These are phyloP conservation scores for Catagonus wagneri DNA, from an alignment of 2,113 vertebrate species.

Conservation along the genomic window DNA sequence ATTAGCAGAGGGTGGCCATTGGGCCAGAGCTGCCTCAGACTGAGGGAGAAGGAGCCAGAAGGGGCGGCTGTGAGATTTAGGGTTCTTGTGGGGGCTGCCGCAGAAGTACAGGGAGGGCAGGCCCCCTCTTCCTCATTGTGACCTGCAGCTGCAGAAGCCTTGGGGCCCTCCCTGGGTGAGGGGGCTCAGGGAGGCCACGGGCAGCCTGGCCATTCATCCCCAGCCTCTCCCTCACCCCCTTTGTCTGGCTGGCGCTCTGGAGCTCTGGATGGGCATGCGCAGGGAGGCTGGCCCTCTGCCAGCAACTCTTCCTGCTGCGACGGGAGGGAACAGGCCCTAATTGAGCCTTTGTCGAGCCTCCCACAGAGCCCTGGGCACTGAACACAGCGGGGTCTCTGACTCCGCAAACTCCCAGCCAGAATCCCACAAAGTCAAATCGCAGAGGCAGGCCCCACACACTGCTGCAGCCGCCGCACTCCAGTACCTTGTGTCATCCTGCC, in stretches of 20 bases:
- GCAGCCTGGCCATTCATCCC: neutral
- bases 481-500: neutral
- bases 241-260: constrained; percentile 76
- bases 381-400: constrained; percentile 78
- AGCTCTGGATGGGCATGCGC: constrained; percentile 80
- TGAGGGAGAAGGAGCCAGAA: neutral
- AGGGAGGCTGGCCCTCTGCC: constrained; percentile 69
- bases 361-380: constrained; percentile 75
- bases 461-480: neutral
- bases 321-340: constrained; percentile 76
- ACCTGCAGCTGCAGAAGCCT: neutral
- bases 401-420: constrained; percentile 69
- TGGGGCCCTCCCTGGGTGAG: neutral
- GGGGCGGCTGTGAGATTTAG: neutral
- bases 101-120: too few relatives aligned
- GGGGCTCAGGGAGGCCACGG: neutral
- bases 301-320: constrained; percentile 69
- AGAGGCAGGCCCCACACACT: constrained; percentile 69
- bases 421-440: constrained; percentile 72
- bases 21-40: neutral
- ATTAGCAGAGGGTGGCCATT: neutral
- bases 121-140: neutral
- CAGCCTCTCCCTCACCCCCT: constrained; percentile 46
- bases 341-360: constrained; percentile 81
- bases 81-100: neutral